A percentile compares a stretch with the other conserved stretches of the same genome.
Conservation (phyloP, 2,888 invertebrate species). For the Dexiosoma caninum region DNA sequence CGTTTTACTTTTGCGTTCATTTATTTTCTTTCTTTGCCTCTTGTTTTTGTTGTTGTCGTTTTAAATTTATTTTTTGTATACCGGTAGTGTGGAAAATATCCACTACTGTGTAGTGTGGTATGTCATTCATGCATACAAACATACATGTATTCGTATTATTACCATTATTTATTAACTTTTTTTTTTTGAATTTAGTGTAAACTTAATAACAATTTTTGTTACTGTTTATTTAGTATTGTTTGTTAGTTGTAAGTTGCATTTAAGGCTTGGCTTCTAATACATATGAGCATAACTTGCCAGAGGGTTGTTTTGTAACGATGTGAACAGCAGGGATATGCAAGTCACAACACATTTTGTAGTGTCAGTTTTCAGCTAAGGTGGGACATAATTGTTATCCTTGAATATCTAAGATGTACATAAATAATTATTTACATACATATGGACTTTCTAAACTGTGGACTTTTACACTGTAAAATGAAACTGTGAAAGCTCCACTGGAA, state of each 20-base stretch:
- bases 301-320: conserved; percentile 13
- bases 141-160: background rate
- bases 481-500: no score
- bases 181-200: background rate
- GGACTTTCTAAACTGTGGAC: no score
- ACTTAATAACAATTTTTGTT: conserved; percentile 11
- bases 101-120: background rate
- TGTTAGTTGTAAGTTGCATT: conserved; percentile 35
- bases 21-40: conserved; percentile 11
- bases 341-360: background rate
- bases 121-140: no score
- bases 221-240: conserved; percentile 17
- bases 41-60: background rate
- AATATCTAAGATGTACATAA: background rate
- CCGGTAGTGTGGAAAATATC: conserved; percentile 11
- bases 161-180: background rate
- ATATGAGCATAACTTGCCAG: background rate
- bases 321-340: background rate
- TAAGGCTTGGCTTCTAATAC: conserved; percentile 54
- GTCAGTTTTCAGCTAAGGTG: no score
- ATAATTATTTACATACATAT: no score
- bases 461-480: no score
- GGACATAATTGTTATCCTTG: background rate
- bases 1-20: conserved; percentile 36
- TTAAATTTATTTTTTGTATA: background rate